These are phyloP conservation scores for Tetrapedia diversipes DNA, from an alignment of 2,888 invertebrate species.

Conservation along the genomic window DNA sequence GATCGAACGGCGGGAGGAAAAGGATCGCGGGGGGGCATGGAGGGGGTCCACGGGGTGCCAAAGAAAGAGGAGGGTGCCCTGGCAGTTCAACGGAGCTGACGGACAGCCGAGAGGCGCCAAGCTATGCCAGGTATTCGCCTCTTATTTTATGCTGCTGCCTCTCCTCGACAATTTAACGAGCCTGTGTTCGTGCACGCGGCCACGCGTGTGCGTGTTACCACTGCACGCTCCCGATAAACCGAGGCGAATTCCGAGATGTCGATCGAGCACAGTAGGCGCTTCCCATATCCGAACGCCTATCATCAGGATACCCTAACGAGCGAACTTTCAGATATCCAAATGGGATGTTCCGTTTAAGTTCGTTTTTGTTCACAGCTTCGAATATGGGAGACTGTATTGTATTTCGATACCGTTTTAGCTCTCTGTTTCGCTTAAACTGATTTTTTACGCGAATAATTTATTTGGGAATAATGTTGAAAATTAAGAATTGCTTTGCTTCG, in stretches of 20 bases:
- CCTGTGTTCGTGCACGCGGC: slow-evolving; percentile 27
- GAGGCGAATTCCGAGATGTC: slow-evolving; percentile 73
- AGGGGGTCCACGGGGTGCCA: slow-evolving; percentile 51
- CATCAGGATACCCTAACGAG: no score
- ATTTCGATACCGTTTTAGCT: slow-evolving; percentile 30
- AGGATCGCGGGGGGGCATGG: slow-evolving; percentile 31
- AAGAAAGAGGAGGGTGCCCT: slow-evolving; percentile 61
- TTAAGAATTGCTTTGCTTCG: no score
- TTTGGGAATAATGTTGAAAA: no score
- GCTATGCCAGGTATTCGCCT: slow-evolving; percentile 78
- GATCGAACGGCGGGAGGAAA: slow-evolving; percentile 42
- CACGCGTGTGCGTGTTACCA: slow-evolving; percentile 39
- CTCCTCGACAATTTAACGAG: slow-evolving; percentile 44
- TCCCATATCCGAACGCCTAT: no score
- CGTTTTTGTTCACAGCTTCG: no score
- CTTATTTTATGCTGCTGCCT: slow-evolving; percentile 70
- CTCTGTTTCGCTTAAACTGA: slow-evolving; percentile 29
- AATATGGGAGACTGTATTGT: no score
- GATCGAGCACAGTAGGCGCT: no score
- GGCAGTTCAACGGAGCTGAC: slow-evolving; percentile 68
- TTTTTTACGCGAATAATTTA: no score
- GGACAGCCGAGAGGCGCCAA: slow-evolving; percentile 79
- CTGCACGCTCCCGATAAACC: slow-evolving; percentile 61
- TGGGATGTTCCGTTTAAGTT: no score
- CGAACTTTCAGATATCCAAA: no score